phyloP scores from a whole-genome alignment of 2,888 invertebrate genomes.

The Coelinius sp. region DNA sequence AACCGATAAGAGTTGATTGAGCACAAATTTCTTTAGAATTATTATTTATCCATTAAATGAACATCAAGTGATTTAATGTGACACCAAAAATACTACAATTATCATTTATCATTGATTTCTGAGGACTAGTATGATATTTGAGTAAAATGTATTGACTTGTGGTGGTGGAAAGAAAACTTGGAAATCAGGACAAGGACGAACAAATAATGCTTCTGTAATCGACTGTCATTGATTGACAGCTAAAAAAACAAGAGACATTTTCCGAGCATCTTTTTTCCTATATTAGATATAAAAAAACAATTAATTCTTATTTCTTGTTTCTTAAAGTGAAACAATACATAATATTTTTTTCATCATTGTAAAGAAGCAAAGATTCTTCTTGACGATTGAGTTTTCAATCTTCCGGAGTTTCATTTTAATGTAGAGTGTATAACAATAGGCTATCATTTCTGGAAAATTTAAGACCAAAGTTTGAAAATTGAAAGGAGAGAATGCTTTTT shows the following conservation, averaged over 20 bases:
- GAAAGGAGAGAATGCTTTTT: conserved; percentile 11
- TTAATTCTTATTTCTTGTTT: not conserved
- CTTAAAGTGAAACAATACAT: conserved; percentile 20
- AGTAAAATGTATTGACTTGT: conserved; percentile 3
- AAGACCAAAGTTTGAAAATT: not conserved
- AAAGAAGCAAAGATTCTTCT: conserved; percentile 18
- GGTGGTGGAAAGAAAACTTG: conserved; percentile 16
- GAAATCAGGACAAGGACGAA: conserved; percentile 27
- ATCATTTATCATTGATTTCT: not conserved
- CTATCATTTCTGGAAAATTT: conserved; percentile 18
- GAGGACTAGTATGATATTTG: not conserved
- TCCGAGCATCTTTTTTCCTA: not conserved
- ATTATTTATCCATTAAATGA: no score
- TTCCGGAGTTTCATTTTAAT: conserved; percentile 16
- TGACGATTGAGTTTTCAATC: conserved; percentile 32
- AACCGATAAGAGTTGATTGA: not conserved
- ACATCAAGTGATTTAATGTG: no score
- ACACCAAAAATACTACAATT: no score
- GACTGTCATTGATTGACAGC: conserved; percentile 17
- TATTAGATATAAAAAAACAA: not conserved
- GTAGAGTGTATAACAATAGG: conserved; percentile 5
- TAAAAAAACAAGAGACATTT: conserved; percentile 24
- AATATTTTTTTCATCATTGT: not conserved
- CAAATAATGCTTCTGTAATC: conserved; percentile 32
- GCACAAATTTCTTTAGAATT: no score